These are phyloP conservation scores for Steinernema feltiae DNA, from an alignment of 1,140 invertebrate genomes.

Conservation along the genomic window DNA sequence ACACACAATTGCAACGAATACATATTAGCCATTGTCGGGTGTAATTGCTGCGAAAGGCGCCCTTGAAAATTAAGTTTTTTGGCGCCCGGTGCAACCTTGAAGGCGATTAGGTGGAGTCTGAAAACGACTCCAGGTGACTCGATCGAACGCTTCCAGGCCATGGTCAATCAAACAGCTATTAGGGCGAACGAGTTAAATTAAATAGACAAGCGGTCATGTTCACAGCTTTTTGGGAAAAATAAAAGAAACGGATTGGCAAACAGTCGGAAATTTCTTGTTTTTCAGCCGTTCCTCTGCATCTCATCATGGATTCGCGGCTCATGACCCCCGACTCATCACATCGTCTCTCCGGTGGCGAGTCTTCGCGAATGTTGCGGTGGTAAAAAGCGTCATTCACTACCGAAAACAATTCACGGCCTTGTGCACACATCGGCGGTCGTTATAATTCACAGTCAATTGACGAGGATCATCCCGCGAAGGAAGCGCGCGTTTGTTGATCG, in stretches of 20 bases:
- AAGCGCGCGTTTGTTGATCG: neutral
- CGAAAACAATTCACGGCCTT: neutral
- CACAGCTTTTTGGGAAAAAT: no score
- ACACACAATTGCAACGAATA: slow-evolving; percentile 5
- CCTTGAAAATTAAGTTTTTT: slow-evolving; percentile 11
- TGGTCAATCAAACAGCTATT: neutral
- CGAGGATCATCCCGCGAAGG: neutral
- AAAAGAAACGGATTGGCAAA: no score
- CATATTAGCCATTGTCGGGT: neutral
- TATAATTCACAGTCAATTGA: slow-evolving; percentile 13
- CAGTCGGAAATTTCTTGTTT: no score
- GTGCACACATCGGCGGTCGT: neutral
- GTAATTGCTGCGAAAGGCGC: neutral
- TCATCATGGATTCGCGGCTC: no score
- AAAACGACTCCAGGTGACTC: neutral
- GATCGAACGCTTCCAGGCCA: neutral
- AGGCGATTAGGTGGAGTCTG: neutral
- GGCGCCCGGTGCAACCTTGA: neutral
- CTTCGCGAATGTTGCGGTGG: no score
- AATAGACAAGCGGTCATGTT: no score
- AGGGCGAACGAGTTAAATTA: neutral
- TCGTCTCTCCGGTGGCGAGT: no score
- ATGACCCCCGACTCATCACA: no score
- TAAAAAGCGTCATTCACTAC: no score
- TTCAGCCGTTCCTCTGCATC: no score